Evolutionary conservation across 2,113 vertebrate genomes (phyloP).

Genomic region (Turdus rufiventris): DNA sequence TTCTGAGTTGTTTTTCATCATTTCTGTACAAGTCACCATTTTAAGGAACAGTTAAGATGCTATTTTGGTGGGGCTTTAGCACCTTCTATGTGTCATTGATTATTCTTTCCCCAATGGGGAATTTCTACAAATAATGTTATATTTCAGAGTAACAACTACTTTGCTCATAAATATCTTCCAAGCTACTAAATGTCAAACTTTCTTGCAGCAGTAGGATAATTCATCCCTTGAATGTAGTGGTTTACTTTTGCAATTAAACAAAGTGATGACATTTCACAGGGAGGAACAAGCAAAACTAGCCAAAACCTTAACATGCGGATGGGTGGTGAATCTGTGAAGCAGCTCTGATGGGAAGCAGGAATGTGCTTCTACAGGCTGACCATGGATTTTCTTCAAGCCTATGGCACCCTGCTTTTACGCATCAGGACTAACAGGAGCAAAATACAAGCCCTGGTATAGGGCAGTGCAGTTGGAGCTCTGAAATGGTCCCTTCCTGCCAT

Average conservation of each 20-base stretch:
- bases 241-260: conserved; percentile 28
- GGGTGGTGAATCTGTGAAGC: neutral
- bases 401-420: neutral
- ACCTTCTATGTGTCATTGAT: neutral
- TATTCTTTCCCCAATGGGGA: neutral
- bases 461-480: accelerated
- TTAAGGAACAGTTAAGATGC: neutral
- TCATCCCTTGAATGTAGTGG: neutral
- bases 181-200: neutral
- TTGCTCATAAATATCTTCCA: neutral
- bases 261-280: neutral
- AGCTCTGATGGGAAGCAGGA: neutral
- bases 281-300: neutral
- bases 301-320: neutral
- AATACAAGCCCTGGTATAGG: accelerated
- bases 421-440: neutral
- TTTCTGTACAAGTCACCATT: neutral
- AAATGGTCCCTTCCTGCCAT: neutral
- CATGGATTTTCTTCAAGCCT: neutral
- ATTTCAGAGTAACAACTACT: conserved; percentile 27
- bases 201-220: neutral
- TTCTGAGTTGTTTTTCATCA: neutral
- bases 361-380: neutral
- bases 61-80: neutral
- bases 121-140: neutral